Conservation (phyloP, 2,113 vertebrate species). For the Callospermophilus lateralis region DNA sequence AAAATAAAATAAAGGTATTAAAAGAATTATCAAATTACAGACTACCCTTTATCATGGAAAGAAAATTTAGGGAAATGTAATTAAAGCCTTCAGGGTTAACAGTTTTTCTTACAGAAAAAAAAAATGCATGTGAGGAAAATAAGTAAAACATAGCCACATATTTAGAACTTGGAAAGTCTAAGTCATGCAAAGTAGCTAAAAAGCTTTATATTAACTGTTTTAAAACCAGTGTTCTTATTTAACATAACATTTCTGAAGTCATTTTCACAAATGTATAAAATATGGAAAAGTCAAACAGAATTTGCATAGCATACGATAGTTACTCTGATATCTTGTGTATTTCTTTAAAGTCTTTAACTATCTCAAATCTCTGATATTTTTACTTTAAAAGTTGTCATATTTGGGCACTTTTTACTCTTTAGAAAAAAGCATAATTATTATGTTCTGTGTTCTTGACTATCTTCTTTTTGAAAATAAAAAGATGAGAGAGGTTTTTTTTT, state of each 20-base stretch:
- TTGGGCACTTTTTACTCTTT: background rate
- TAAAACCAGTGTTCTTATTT: constrained; percentile 33
- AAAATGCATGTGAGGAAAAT: background rate
- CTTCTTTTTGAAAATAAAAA: constrained; percentile 43
- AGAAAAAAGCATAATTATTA: background rate
- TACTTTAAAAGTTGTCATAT: constrained; percentile 30
- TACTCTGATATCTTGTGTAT: background rate
- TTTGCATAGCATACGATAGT: background rate
- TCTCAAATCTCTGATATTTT: background rate
- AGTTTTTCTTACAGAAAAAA: background rate
- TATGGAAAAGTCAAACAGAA: constrained; percentile 40
- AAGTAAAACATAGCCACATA: constrained; percentile 6
- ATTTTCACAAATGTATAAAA: background rate
- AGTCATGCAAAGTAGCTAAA: constrained; percentile 30
- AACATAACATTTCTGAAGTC: constrained; percentile 1
- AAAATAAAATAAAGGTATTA: no score
- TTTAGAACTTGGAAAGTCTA: constrained; percentile 25
- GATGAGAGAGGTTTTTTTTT: constrained; percentile 40
- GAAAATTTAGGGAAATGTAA: background rate
- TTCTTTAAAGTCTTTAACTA: constrained; percentile 15
- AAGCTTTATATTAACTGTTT: constrained; percentile 38
- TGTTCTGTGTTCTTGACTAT: background rate
- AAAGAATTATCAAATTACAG: background rate
- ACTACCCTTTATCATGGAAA: constrained; percentile 3
- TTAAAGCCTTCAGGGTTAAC: background rate